A percentile compares a stretch with the other conserved stretches of the same genome.
These are phyloP conservation scores for Drosophila albomicans DNA, from an alignment of 1,140 invertebrate genomes.

Conservation along the genomic window DNA sequence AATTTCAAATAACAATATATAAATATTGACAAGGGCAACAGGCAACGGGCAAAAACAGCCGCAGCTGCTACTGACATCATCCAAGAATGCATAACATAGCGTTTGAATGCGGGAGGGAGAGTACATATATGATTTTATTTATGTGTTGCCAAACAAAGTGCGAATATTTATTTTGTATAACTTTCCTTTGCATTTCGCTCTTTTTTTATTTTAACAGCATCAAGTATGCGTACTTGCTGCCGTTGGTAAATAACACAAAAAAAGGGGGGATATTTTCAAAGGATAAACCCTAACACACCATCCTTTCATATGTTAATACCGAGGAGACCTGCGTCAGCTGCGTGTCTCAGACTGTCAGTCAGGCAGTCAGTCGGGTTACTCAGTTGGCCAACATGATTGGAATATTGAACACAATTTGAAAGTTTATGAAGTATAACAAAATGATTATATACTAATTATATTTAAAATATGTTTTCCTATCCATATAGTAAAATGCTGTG, in stretches of 20 bases:
- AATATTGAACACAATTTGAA: background rate
- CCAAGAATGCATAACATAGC: constrained; percentile 40
- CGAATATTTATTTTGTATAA: constrained; percentile 53
- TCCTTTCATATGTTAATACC: constrained; percentile 54
- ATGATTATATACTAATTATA: background rate
- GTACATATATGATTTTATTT: constrained; percentile 33
- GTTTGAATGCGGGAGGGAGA: constrained; percentile 3
- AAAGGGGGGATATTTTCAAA: constrained; percentile 33
- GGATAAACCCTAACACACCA: constrained; percentile 25
- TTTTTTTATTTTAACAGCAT: constrained; percentile 18
- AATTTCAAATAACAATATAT: constrained; percentile 67
- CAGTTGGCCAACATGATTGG: constrained; percentile 18
- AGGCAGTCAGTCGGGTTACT: constrained; percentile 19
- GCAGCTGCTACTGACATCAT: constrained; percentile 70
- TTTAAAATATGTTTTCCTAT: background rate
- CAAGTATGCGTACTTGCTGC: constrained; percentile 46
- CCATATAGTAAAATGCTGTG: too few relatives aligned
- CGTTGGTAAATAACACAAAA: constrained; percentile 41
- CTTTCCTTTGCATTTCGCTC: constrained; percentile 14
- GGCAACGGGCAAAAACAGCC: constrained; percentile 54
- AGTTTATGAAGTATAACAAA: background rate
- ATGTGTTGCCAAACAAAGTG: constrained; percentile 45
- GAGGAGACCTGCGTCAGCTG: constrained; percentile 29
- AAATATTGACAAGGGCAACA: constrained; percentile 67
- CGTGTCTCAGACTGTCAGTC: constrained; percentile 3